Base-by-base conservation (phyloP, 1,140 invertebrate species). In the Leptopilina boulardi region DNA sequence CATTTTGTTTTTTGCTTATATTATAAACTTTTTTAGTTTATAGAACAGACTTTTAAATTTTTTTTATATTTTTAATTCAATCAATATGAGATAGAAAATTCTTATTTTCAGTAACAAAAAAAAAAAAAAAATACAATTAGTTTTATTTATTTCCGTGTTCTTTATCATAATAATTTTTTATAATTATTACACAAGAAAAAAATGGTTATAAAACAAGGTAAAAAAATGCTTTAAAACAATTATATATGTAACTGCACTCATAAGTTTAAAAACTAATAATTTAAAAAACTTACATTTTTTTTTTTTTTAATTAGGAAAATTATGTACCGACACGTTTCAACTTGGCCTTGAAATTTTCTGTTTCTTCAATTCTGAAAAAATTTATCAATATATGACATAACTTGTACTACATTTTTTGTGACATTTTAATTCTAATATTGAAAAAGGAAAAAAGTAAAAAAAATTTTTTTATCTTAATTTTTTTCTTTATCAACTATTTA, bases 241-340 rank as follows among this genome's bases (percentile, higher is more conserved):
- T 2, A 18, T 51, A 51, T 51, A 51, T 18, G n/a, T 44, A 44
- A 44, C 13, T 44, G 2, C 15, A 11, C 13, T 51, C 18, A 51
- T 18, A n/a, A 18, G n/a, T 66, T 66, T 30, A 13, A 66, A 66
- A 66, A 23, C 21, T 15, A 66, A 54, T 54, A 66, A 66, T 13
- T n/a, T n/a, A n/a, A 66, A 66, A 8, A 26, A 66, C 15, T 30
- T 66, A 66, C 21, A 6, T 66, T 21, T 3, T 23, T 26, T 30
- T 44, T 30, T 66, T 21, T 66, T 59, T 30, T 66, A 15, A 66
- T 66, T 26, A 66, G 21, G 15, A 15, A 59, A 66, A 54, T 18
- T 18, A n/a, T 54, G 10, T 66, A 26, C 56, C 23, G 56, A 13
- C 56, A 66, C 23, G 56, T 26, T 66, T 56, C 54, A 56, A 13